Evolutionary conservation across 1,140 invertebrate genomes (phyloP), one percentile per base, ranked within the genome.

Genomic region (Pararge aegeria): DNA sequence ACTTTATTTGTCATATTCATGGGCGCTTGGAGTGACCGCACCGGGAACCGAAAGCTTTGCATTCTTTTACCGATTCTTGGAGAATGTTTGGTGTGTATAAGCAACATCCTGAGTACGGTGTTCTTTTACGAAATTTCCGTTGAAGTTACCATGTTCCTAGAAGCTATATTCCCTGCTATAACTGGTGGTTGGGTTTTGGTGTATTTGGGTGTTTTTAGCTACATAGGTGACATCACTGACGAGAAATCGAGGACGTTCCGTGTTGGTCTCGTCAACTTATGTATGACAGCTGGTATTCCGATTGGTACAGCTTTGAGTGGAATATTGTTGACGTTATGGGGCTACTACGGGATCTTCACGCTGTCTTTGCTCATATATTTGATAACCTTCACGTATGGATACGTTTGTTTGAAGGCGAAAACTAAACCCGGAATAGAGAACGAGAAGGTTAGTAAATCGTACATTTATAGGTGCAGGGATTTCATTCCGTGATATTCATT

Each of bases 1-100:
- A 88, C 90, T 0, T 15, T 92, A 3, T 70, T 93, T 15, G 87
- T 93, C 1, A 80, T 93, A 55, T 90, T 93, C 75, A 80, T 94
- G 75, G 92, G 94, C 59, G 91, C 92, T 13, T 92, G 92, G 92
- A 93, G 92, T 67, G 92, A 93, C 64, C 79, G 89, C 42, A 90
- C 92, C 7, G 90, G 92, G 10, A 89, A 91, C 48, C 75, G 93
- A 58, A 94, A 94, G 83, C 69, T 93, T 5, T 92, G 90, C 56
- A 91, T 93, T 37, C 51, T 93, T 2, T 44, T 92, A 21, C 91
- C 92, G 6, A 80, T 93, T 12, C 50, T 91, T 37, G 92, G 92
- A 16, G 92, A 93, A 68, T 73, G 89, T 6, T 37, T 88, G 15
- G 80, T 86, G 5, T 78, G 75, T 59, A 51, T 90, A 2, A 90